phyloP scores from a whole-genome alignment of 2,888 invertebrate genomes.

The Aethes cnicana region DNA sequence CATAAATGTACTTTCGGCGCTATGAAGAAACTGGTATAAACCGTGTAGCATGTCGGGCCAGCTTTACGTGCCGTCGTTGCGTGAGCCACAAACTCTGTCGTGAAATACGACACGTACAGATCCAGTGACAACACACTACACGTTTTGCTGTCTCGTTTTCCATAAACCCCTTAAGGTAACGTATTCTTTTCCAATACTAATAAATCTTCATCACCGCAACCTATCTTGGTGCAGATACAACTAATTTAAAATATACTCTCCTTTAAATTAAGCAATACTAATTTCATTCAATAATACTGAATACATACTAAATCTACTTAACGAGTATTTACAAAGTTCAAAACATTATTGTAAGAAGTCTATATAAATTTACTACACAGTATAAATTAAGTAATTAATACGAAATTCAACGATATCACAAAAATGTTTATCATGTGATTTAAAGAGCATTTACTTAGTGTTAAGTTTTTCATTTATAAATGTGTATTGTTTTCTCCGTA shows the following conservation, averaged over 20 bases:
- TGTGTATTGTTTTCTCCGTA: constrained; percentile 6
- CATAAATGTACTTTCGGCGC: constrained; percentile 9
- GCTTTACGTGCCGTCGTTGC: no score
- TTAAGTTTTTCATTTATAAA: neutral
- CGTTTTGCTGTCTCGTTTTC: no score
- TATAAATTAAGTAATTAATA: neutral
- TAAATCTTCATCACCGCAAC: neutral
- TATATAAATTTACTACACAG: constrained; percentile 14
- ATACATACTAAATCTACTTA: constrained; percentile 11
- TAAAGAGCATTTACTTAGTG: neutral
- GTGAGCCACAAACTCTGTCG: no score
- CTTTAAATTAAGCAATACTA: constrained; percentile 53
- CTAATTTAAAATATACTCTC: constrained; percentile 67
- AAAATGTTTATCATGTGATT: neutral
- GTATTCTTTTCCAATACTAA: neutral
- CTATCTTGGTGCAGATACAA: constrained; percentile 43
- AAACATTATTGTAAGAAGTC: constrained; percentile 6
- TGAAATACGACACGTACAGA: no score
- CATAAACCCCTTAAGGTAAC: neutral
- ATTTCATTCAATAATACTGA: constrained; percentile 25
- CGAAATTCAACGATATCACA: neutral
- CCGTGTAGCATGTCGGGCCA: no score
- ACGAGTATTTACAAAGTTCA: constrained; percentile 15
- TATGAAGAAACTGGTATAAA: constrained; percentile 11
- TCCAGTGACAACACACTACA: no score